phyloP scores from a whole-genome alignment of 2,113 vertebrate species.

The Pomatostomus ruficeps region DNA sequence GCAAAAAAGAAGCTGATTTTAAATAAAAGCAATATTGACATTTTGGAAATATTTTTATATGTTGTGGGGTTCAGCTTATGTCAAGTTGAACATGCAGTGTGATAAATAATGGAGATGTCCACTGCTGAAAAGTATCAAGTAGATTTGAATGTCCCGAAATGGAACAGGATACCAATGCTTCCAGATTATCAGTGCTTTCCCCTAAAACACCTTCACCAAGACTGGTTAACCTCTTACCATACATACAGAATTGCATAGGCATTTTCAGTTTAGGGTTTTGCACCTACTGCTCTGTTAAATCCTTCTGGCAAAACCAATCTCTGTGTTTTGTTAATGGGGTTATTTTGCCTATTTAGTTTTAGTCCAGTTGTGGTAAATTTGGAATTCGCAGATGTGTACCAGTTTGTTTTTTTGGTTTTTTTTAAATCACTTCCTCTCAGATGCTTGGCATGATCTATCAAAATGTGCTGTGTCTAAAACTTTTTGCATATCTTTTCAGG shows the following conservation, averaged over 20 bases:
- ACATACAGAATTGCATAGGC: background rate
- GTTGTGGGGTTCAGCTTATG: background rate
- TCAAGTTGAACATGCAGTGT: background rate
- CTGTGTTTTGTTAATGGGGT: background rate
- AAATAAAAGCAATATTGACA: background rate
- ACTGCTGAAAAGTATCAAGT: background rate
- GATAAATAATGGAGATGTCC: background rate
- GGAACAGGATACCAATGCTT: background rate
- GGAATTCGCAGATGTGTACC: background rate
- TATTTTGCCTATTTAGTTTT: background rate
- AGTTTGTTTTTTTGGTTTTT: accelerated
- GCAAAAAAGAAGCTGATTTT: background rate
- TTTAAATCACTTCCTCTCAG: background rate
- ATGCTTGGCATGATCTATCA: background rate
- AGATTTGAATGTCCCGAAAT: background rate
- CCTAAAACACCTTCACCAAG: background rate
- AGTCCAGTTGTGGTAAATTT: background rate
- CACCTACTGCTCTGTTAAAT: background rate
- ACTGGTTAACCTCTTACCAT: background rate
- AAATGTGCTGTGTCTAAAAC: background rate
- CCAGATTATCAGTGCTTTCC: background rate
- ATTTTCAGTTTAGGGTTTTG: background rate
- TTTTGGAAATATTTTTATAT: background rate
- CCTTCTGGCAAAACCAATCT: background rate
- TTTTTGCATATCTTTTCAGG: background rate